Base-by-base conservation (phyloP, 1,140 invertebrate species). In the Lordiphosa stackelbergi region DNA sequence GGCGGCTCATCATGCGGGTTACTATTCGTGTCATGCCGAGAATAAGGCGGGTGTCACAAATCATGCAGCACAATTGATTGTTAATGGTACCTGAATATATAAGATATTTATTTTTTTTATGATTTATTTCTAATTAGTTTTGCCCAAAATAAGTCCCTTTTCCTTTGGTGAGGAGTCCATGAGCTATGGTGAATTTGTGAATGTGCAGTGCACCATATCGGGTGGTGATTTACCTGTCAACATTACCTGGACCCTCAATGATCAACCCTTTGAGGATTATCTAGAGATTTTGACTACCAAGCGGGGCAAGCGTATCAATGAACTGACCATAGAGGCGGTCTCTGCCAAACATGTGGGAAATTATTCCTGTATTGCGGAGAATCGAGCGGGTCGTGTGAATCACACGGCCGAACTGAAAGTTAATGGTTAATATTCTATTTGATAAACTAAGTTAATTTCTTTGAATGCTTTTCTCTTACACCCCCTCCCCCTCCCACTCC, bases 311-410 rank as follows among this genome's bases (percentile, higher is more conserved):
- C 91, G 92, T 78, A 92, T 92, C 55, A 93, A 91, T 53, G 89
- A 95, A 70, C 88, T 97, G 55, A 92, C 91, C 24, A 96, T 97
- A 55, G 92, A 94, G 57, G 91, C 92, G 9, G 92, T 93, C 52
- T 92, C 91, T 66, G 92, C 93, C 45, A 90, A 91, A 74, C 93
- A 95, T 88, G 91, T 90, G 37, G 94, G 94, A 45, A 93, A 94
- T 86, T 96, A 96, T 88, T 93, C 94, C 45, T 95, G 95, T 89
- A 90, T 90, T 43, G 94, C 92, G 68, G 90, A 90, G 47, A 95
- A 95, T 88, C 88, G 87, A 19, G 93, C 92, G 64, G 93, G 93
- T 56, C 88, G 88, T 64, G 90, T 90, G 45, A 92, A 90, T 77
- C 91, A 92, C 81, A 91, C 92, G 38, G 89, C 93, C 34, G 89